Evolutionary conservation across 2,113 vertebrate genomes (phyloP).

Genomic region (Nycticebus coucang): DNA sequence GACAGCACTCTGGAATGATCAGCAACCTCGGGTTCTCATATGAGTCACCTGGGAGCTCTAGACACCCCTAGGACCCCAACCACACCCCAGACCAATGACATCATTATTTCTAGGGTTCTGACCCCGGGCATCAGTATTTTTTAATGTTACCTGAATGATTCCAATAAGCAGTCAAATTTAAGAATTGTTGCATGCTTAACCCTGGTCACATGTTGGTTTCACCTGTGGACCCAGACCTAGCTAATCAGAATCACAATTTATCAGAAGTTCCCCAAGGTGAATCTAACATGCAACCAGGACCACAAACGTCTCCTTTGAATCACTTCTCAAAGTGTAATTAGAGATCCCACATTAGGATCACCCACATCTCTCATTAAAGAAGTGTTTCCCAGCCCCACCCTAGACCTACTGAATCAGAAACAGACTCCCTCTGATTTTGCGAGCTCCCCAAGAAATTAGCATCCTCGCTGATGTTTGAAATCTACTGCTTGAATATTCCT

Average conservation of each 20-base stretch:
- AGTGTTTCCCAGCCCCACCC: background rate
- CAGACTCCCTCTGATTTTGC: background rate
- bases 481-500: background rate
- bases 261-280: background rate
- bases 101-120: background rate
- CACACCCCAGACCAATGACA: background rate
- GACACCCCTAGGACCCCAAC: background rate
- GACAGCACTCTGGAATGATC: background rate
- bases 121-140: background rate
- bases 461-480: background rate
- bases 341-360: background rate
- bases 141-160: background rate
- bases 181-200: background rate
- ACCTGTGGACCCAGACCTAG: background rate
- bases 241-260: background rate
- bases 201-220: background rate
- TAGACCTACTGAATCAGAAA: background rate
- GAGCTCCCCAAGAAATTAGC: background rate
- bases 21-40: fast-evolving
- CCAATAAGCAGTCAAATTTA: background rate
- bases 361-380: background rate
- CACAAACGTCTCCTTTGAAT: background rate
- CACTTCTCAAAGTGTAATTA: background rate
- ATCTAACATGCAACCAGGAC: background rate
- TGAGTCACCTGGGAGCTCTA: background rate